Percentiles rank a stretch among this genome's conserved stretches.
These are phyloP conservation scores for Patagioenas fasciata DNA, from an alignment of 2,113 vertebrate genomes.

Conservation along the genomic window DNA sequence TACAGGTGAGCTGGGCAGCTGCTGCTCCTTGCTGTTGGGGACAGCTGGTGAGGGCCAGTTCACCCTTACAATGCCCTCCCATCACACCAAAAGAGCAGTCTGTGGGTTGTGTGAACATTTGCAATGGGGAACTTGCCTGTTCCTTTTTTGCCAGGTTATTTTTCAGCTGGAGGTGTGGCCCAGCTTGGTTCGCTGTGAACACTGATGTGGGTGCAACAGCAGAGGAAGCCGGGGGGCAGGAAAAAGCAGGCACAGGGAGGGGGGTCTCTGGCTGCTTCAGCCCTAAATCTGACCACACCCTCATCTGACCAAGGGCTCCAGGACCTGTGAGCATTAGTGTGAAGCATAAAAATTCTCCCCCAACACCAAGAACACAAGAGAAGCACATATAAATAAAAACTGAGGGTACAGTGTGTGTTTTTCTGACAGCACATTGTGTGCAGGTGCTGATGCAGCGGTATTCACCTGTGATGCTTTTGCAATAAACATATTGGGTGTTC, in stretches of 20 bases:
- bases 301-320: neutral
- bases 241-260: neutral
- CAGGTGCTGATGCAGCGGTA: neutral
- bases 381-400: neutral
- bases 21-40: neutral
- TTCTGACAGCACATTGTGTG: neutral
- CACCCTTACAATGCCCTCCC: neutral
- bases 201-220: neutral
- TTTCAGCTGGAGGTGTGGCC: neutral
- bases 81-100: neutral
- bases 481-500: neutral
- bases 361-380: neutral
- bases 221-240: neutral
- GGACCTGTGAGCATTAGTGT: rapidly evolving
- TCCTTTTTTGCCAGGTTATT: neutral
- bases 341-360: neutral
- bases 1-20: neutral
- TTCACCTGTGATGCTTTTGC: neutral
- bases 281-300: neutral
- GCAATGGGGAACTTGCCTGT: neutral
- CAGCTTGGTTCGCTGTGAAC: neutral
- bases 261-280: neutral
- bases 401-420: neutral
- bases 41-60: neutral
- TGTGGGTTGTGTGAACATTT: neutral